Evolutionary conservation across 2,797 vertebrate genomes (phyloP).

Genomic region (Euphonia xanthogaster): DNA sequence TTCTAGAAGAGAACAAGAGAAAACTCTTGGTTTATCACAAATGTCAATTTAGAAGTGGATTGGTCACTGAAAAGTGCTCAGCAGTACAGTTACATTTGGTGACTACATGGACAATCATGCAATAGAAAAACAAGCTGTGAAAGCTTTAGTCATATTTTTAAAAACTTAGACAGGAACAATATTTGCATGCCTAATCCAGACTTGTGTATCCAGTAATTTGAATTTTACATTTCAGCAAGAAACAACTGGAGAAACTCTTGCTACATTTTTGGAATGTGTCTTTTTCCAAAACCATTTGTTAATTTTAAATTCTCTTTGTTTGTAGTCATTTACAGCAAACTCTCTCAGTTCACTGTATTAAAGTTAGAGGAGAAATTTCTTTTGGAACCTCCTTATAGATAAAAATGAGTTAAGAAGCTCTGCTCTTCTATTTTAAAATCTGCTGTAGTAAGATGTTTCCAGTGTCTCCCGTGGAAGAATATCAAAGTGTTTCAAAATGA

Average conservation of each 20-base stretch:
- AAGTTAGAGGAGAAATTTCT: neutral
- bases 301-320: neutral
- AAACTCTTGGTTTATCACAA: constrained; percentile 38
- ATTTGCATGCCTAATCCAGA: neutral
- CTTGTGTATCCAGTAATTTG: neutral
- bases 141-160: neutral
- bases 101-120: neutral
- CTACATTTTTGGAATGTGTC: neutral
- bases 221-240: neutral
- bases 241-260: neutral
- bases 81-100: neutral
- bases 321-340: neutral
- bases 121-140: neutral
- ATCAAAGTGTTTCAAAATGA: neutral
- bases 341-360: neutral
- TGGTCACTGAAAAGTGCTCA: constrained; percentile 7
- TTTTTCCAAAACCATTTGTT: neutral
- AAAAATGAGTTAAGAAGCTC: neutral
- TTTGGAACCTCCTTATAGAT: neutral
- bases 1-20: constrained; percentile 7
- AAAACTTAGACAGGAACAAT: neutral
- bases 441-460: neutral
- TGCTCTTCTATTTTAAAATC: neutral
- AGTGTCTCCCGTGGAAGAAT: neutral
- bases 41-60: constrained; percentile 26